Percentiles rank a stretch among this genome's conserved stretches.
phyloP scores from a whole-genome alignment of 2,888 invertebrate genomes.

The Liopterus haemorrhoidalis region DNA sequence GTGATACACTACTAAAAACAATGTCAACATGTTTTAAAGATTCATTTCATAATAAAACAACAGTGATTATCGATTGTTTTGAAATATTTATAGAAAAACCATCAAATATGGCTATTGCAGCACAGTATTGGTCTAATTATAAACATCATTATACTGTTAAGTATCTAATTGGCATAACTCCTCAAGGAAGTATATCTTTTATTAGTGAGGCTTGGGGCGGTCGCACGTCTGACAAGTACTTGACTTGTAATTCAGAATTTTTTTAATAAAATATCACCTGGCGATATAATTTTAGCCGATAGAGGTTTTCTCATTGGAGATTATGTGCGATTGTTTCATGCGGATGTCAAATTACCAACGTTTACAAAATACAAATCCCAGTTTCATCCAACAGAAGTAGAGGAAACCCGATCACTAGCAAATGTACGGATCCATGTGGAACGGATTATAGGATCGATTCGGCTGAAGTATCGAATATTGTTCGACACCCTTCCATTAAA shows the following conservation, averaged over 20 bases:
- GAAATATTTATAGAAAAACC: slow-evolving; percentile 23
- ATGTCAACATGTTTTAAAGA: slow-evolving; percentile 9
- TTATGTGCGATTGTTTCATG: slow-evolving; percentile 17
- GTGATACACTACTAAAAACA: background rate
- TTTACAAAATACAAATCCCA: too few species aligned
- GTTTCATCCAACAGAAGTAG: slow-evolving; percentile 27
- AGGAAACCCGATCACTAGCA: slow-evolving; percentile 27
- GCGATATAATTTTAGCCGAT: slow-evolving; percentile 28
- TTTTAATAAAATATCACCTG: slow-evolving; percentile 14
- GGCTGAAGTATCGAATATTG: background rate
- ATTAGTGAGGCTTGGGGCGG: slow-evolving; percentile 20
- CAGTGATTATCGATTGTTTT: slow-evolving; percentile 18
- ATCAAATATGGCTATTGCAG: slow-evolving; percentile 7
- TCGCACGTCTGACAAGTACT: slow-evolving; percentile 18
- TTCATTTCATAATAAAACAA: slow-evolving; percentile 15
- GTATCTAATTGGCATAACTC: slow-evolving; percentile 25
- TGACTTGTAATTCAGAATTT: slow-evolving; percentile 9
- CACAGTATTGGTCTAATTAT: slow-evolving; percentile 22
- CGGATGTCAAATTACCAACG: slow-evolving; percentile 24
- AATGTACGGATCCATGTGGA: slow-evolving; percentile 30
- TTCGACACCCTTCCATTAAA: background rate
- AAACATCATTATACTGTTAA: slow-evolving; percentile 25
- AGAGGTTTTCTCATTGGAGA: slow-evolving; percentile 28
- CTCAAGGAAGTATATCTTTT: slow-evolving; percentile 22
- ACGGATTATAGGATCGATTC: slow-evolving; percentile 19